phyloP scores from a whole-genome alignment of 2,888 invertebrate genomes.

The Linnaemya tessellans region DNA sequence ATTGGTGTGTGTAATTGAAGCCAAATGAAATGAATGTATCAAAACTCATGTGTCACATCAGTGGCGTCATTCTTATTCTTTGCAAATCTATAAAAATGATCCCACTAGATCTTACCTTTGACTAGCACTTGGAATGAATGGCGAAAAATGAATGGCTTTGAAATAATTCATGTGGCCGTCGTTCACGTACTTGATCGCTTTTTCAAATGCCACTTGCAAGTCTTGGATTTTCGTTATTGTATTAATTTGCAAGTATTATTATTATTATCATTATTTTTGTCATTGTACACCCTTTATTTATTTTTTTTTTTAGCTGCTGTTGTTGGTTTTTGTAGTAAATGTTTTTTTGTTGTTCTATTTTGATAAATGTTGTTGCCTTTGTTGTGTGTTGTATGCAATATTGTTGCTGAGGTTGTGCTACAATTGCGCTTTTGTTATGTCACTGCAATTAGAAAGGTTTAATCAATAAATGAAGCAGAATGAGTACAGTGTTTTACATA shows the following conservation, averaged over 20 bases:
- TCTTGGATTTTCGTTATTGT: constrained; percentile 5
- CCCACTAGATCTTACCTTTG: not conserved
- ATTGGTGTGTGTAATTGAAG: constrained; percentile 35
- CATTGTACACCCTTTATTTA: constrained; percentile 21
- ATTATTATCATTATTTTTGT: not conserved
- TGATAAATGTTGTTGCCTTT: constrained; percentile 43
- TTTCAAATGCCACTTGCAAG: not conserved
- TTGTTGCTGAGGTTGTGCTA: constrained; percentile 19
- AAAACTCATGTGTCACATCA: constrained; percentile 49
- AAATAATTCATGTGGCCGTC: constrained; percentile 9
- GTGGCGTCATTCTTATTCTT: constrained; percentile 36
- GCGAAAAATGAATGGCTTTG: constrained; percentile 24
- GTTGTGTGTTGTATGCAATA: constrained; percentile 36
- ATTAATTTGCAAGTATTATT: not conserved
- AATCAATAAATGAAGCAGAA: constrained; percentile 72
- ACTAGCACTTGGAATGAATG: not conserved
- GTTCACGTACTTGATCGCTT: not conserved
- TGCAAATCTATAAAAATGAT: not conserved
- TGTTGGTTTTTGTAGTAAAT: not conserved
- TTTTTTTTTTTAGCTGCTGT: not conserved
- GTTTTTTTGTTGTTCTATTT: not conserved
- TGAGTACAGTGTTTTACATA: constrained; percentile 50
- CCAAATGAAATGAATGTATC: constrained; percentile 34
- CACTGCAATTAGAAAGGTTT: constrained; percentile 73
- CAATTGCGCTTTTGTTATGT: constrained; percentile 63